These are phyloP conservation scores for Euspilapteryx auroguttella DNA, from an alignment of 2,888 invertebrate species.

Conservation along the genomic window DNA sequence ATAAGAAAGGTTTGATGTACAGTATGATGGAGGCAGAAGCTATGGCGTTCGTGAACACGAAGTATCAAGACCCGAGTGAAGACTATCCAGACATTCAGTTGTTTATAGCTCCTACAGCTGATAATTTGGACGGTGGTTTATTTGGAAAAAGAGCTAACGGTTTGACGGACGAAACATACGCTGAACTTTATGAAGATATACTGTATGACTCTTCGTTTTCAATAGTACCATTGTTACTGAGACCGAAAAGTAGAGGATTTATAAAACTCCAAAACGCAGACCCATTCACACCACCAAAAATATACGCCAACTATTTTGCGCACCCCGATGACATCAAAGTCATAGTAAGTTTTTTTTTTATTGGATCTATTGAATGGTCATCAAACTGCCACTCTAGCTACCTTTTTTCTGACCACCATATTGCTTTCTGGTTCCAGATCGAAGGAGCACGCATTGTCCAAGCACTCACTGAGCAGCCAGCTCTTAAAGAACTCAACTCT, in stretches of 20 bases:
- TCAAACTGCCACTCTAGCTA: neutral
- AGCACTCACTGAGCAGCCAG: slow-evolving; percentile 59
- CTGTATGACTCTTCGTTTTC: slow-evolving; percentile 70
- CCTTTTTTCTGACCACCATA: too few relatives aligned
- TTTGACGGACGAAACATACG: slow-evolving; percentile 67
- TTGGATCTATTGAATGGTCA: neutral
- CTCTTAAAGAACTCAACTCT: slow-evolving; percentile 63
- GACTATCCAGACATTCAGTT: slow-evolving; percentile 83
- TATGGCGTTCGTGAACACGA: slow-evolving; percentile 77
- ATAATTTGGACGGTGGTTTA: slow-evolving; percentile 77
- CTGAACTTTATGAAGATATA: slow-evolving; percentile 70
- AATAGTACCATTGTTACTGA: slow-evolving; percentile 68
- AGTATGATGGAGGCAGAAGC: slow-evolving; percentile 78
- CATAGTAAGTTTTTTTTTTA: slow-evolving; percentile 57
- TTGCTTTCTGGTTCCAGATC: too few relatives aligned
- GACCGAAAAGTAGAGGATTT: slow-evolving; percentile 73
- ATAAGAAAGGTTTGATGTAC: slow-evolving; percentile 69
- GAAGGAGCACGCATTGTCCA: slow-evolving; percentile 76
- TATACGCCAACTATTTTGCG: slow-evolving; percentile 84
- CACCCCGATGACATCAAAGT: slow-evolving; percentile 71
- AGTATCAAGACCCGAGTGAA: slow-evolving; percentile 64
- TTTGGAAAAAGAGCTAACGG: slow-evolving; percentile 71
- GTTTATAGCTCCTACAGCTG: slow-evolving; percentile 74
- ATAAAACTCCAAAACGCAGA: slow-evolving; percentile 68
- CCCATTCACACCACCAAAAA: slow-evolving; percentile 75